Conservation (phyloP, 1,140 invertebrate genomes). For the Acromyrmex echinatior region DNA sequence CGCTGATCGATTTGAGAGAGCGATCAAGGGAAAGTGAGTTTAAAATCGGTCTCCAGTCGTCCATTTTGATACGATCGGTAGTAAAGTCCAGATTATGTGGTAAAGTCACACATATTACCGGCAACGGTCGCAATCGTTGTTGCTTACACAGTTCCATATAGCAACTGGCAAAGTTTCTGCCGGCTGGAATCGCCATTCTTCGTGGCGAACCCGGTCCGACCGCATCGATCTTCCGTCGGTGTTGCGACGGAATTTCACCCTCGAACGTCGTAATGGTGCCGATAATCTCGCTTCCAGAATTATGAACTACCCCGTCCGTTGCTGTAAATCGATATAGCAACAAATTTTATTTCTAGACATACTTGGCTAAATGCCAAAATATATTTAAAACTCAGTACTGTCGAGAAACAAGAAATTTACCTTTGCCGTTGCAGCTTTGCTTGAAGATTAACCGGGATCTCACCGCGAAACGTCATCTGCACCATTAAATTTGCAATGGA, state of each 20-base stretch:
- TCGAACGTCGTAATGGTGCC: slow-evolving; percentile 24
- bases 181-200: slow-evolving; percentile 74
- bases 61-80: slow-evolving; percentile 90
- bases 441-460: slow-evolving; percentile 57
- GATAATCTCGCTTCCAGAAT: slow-evolving; percentile 15
- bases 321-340: slow-evolving; percentile 5
- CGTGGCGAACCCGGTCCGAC: background rate
- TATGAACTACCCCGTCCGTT: slow-evolving; percentile 6
- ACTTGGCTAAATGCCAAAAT: background rate
- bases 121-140: slow-evolving; percentile 80
- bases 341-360: background rate
- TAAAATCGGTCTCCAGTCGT: slow-evolving; percentile 90
- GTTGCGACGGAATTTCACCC: slow-evolving; percentile 15
- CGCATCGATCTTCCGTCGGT: slow-evolving; percentile 53
- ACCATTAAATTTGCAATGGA: background rate
- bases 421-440: slow-evolving; percentile 44
- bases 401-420: slow-evolving; percentile 7
- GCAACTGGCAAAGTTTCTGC: slow-evolving; percentile 79
- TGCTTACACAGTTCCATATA: slow-evolving; percentile 85
- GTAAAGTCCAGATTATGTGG: slow-evolving; percentile 88
- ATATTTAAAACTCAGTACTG: background rate
- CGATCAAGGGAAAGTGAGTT: slow-evolving; percentile 89
- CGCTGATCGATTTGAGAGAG: slow-evolving; percentile 85
- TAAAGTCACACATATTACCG: slow-evolving; percentile 83
- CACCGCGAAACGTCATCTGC: slow-evolving; percentile 72